phyloP scores from a whole-genome alignment of 1,140 invertebrate genomes.

The Lasioglossum baleicum region DNA sequence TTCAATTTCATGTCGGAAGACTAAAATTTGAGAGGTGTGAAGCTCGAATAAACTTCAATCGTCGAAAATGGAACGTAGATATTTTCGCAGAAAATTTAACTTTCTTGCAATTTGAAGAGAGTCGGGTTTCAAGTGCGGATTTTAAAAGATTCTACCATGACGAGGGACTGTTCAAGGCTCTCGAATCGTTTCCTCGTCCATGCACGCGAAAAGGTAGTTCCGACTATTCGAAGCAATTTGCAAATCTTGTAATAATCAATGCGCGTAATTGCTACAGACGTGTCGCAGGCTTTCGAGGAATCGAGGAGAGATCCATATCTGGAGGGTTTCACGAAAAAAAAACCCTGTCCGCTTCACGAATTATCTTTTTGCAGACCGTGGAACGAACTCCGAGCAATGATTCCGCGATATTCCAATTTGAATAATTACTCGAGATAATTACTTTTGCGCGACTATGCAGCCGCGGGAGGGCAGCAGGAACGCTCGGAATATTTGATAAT shows the following conservation, averaged over 20 bases:
- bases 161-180: no score
- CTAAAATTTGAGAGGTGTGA: no score
- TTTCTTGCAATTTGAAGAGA: no score
- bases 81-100: no score
- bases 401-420: slow-evolving; percentile 24
- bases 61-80: no score
- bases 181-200: neutral
- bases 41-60: no score
- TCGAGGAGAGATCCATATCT: neutral
- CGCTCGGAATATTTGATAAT: neutral
- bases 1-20: no score
- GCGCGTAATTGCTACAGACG: neutral
- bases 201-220: no score
- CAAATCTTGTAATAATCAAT: neutral
- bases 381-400: neutral
- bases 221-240: neutral
- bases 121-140: no score
- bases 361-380: neutral
- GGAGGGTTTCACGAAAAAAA: neutral
- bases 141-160: no score
- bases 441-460: neutral
- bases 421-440: slow-evolving; percentile 32
- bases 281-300: slow-evolving; percentile 1
- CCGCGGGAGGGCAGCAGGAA: no score
- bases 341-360: neutral